Percentiles rank a stretch among this genome's conserved stretches.
These are phyloP conservation scores for Genyomyrus donnyi DNA, from an alignment of 2,113 vertebrate genomes.

Conservation along the genomic window DNA sequence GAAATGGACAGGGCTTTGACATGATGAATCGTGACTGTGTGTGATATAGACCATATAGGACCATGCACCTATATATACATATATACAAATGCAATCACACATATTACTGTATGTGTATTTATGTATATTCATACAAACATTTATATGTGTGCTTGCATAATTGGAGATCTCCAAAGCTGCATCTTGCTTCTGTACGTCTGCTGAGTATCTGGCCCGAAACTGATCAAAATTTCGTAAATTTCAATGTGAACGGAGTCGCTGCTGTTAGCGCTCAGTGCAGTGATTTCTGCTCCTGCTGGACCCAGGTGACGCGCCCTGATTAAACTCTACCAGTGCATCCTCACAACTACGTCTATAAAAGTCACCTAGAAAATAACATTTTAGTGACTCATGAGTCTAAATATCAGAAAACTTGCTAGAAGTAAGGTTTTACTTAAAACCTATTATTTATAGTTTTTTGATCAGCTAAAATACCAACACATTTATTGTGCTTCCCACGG, in stretches of 20 bases:
- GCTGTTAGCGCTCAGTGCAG: conserved; percentile 32
- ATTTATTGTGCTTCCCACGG: not conserved
- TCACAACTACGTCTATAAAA: not conserved
- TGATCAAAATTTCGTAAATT: conserved; percentile 18
- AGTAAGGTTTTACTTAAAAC: too few relatives aligned
- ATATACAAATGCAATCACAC: not conserved
- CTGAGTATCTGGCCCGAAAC: conserved; percentile 19
- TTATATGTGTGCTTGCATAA: not conserved
- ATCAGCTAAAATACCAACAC: not conserved
- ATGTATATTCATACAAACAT: not conserved
- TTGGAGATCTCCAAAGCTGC: not conserved
- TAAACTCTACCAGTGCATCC: not conserved
- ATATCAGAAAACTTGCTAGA: not conserved
- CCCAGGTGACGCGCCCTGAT: conserved; percentile 18
- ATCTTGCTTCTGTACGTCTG: conserved; percentile 17
- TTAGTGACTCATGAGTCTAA: not conserved
- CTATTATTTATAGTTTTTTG: not conserved
- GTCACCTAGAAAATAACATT: not conserved
- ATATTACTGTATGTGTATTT: not conserved
- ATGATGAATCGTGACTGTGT: not conserved
- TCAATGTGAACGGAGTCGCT: conserved; percentile 36
- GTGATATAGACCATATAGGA: not conserved
- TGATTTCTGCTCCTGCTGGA: conserved; percentile 27
- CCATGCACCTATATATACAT: not conserved
- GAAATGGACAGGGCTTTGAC: not conserved